phyloP scores from a whole-genome alignment of 2,797 vertebrate species.

The Catostomus latipinnis region DNA sequence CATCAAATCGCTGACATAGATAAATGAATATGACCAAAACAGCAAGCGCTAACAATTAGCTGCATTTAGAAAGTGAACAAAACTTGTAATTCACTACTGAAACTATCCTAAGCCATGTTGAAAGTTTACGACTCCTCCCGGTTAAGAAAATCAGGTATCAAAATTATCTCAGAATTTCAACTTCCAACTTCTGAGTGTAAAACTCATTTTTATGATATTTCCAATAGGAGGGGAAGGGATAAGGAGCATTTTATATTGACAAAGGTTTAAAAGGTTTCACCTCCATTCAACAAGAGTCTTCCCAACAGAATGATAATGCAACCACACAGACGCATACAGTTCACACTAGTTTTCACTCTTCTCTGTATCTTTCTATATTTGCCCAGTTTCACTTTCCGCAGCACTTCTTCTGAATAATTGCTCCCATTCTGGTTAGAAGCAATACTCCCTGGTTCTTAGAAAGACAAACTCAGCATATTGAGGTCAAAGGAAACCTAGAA shows the following conservation, averaged over 20 bases:
- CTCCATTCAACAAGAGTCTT: constrained; percentile 8
- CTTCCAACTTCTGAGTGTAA: no score
- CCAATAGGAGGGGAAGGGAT: neutral
- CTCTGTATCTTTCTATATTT: constrained; percentile 38
- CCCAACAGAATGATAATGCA: neutral
- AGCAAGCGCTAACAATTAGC: no score
- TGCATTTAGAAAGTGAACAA: no score
- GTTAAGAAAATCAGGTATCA: no score
- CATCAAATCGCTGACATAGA: no score
- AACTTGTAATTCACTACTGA: no score
- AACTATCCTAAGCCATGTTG: no score
- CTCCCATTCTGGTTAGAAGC: constrained; percentile 8
- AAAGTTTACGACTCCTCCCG: no score
- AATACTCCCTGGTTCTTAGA: constrained; percentile 23
- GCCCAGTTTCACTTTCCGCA: constrained; percentile 28
- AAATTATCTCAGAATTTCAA: no score
- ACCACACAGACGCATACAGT: neutral
- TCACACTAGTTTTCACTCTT: neutral
- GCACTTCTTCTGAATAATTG: constrained; percentile 40
- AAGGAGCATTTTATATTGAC: constrained; percentile 29
- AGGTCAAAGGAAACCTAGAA: constrained; percentile 70
- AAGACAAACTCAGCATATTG: constrained; percentile 60
- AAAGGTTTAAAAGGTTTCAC: neutral
- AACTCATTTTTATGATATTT: no score
- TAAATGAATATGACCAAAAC: no score